Percentiles rank a stretch among this genome's conserved stretches.
Evolutionary conservation across 2,888 invertebrate species (phyloP).

Genomic region (Lithophane socia): DNA sequence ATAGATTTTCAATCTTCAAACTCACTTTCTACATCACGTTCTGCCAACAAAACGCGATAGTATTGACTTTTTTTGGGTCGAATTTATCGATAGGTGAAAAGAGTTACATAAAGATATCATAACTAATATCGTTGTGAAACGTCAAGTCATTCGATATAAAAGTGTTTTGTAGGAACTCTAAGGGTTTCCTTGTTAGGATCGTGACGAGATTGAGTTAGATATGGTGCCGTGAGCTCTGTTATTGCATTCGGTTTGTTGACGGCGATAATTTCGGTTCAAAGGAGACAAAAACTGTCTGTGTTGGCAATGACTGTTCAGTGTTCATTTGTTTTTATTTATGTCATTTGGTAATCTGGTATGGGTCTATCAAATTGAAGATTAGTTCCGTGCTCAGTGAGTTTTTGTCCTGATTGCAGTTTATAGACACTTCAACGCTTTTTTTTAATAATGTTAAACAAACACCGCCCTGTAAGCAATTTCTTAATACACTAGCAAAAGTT

Average conservation of each 20-base stretch:
- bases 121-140: constrained; percentile 71
- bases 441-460: not conserved
- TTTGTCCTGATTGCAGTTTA: constrained; percentile 17
- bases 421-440: not conserved
- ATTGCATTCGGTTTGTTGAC: constrained; percentile 74
- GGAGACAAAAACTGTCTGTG: constrained; percentile 68
- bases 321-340: constrained; percentile 53
- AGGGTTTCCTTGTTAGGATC: constrained; percentile 82
- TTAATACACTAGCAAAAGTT: not conserved
- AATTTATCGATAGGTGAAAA: constrained; percentile 66
- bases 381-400: constrained; percentile 40
- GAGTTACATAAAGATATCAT: constrained; percentile 73
- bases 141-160: constrained; percentile 78
- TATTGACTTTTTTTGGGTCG: constrained; percentile 66
- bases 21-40: constrained; percentile 83
- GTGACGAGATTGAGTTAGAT: constrained; percentile 84
- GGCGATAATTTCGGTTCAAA: constrained; percentile 78
- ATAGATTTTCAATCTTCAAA: constrained; percentile 73
- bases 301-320: constrained; percentile 53
- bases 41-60: constrained; percentile 65
- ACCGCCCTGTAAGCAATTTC: not conserved
- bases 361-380: constrained; percentile 52
- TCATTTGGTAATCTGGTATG: constrained; percentile 43
- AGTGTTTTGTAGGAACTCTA: constrained; percentile 76
- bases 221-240: constrained; percentile 67